Evolutionary conservation across 1,140 invertebrate species (phyloP).

Genomic region (Leptinotarsa defecta): DNA sequence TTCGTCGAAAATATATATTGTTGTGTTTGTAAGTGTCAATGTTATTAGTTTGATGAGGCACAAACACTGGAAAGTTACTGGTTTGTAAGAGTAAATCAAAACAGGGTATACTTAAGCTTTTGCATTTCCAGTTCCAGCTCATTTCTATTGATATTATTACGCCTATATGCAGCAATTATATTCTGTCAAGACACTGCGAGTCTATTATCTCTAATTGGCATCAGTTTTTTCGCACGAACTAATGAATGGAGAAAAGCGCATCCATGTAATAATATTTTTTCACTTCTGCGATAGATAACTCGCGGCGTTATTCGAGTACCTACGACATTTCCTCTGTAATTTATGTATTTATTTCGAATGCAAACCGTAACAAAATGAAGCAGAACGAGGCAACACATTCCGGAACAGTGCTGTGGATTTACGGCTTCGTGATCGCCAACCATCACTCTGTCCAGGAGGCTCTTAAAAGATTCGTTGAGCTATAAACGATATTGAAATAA

Average conservation of each 20-base stretch:
- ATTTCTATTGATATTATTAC: no score
- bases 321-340: slow-evolving; percentile 9
- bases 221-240: neutral
- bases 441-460: slow-evolving; percentile 13
- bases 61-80: no score
- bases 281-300: neutral
- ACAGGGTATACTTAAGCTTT: no score
- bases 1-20: no score
- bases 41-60: no score
- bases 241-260: neutral
- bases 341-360: slow-evolving; percentile 22
- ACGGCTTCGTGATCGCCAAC: slow-evolving; percentile 11
- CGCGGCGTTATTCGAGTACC: slow-evolving; percentile 16
- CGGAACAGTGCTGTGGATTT: slow-evolving; percentile 17
- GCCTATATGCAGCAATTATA: neutral
- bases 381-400: slow-evolving; percentile 24
- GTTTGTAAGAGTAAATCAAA: no score
- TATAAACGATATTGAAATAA: slow-evolving; percentile 16
- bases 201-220: neutral
- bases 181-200: neutral
- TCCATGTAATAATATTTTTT: neutral
- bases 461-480: slow-evolving; percentile 4
- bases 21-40: no score
- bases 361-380: slow-evolving; percentile 23
- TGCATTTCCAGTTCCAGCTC: no score